Evolutionary conservation across 2,113 vertebrate species (phyloP).

Genomic region (Mustelus asterias): DNA sequence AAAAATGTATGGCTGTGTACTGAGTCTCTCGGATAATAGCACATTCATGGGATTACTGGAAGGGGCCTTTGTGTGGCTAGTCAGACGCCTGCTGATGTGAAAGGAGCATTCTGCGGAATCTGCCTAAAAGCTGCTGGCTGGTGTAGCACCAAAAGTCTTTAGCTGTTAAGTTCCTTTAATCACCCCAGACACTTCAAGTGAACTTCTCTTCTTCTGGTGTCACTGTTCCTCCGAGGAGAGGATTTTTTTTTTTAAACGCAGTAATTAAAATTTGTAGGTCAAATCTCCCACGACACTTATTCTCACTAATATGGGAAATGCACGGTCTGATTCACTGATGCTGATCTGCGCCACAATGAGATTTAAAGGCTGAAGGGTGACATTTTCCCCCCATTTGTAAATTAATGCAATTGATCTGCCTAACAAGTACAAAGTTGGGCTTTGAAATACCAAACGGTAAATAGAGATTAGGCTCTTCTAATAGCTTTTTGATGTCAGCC

Average conservation of each 20-base stretch:
- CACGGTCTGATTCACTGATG: constrained; percentile 65
- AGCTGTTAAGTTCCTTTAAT: constrained; percentile 64
- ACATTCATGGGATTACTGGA: constrained; percentile 58
- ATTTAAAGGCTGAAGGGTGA: constrained; percentile 94
- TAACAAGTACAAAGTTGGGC: constrained; percentile 95
- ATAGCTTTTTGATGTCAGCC: constrained; percentile 88
- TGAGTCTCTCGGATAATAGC: constrained; percentile 61
- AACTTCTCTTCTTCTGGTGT: constrained; percentile 60
- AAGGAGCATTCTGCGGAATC: constrained; percentile 69
- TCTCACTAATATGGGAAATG: constrained; percentile 72
- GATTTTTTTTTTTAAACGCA: constrained; percentile 74
- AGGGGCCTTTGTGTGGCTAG: constrained; percentile 58
- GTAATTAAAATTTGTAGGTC: constrained; percentile 98
- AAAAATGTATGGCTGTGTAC: constrained; percentile 60
- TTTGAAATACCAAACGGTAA: constrained; percentile 95
- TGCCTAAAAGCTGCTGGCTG: constrained; percentile 68
- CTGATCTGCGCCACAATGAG: constrained; percentile 63
- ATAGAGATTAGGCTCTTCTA: constrained; percentile 88
- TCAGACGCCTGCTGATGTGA: constrained; percentile 59
- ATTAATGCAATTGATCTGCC: constrained; percentile 94
- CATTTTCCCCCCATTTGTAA: constrained; percentile 93
- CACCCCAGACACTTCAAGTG: constrained; percentile 45
- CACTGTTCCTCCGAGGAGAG: constrained; percentile 69
- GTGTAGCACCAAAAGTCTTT: constrained; percentile 65
- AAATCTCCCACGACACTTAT: constrained; percentile 80